Evolutionary conservation across 2,888 invertebrate genomes (phyloP), one percentile per base, ranked within the genome.

Genomic region (Antheraea yamamai): DNA sequence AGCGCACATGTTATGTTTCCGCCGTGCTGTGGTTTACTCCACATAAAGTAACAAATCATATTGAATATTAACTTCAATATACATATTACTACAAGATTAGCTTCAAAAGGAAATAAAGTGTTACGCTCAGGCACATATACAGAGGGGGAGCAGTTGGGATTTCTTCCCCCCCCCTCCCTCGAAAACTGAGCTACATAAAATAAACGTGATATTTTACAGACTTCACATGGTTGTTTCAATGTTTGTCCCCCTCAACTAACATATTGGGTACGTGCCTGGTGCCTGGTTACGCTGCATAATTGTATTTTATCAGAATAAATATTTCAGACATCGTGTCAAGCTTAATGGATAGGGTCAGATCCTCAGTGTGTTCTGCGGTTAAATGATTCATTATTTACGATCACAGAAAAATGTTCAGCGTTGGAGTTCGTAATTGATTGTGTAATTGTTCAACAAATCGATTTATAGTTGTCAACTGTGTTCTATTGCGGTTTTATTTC

Each of bases 341-440:
- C 16, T 12, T 66, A 66, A 30, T 66, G 26, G 26, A 66, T 66
- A 66, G 64, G 26, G 64, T 66, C 64, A 16, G 30, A 4, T 14
- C 26, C 30, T 14, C 30, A 1, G 30, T 26, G 30, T 30, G 16
- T 6, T 16, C 64, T 4, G 14, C 64, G 64, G 64, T 26, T 26
- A 30, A 66, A 66, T 66, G 64, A 66, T 66, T 66, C 64, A 18
- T 66, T 66, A 66, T 30, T 66, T 66, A 66, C 30, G 64, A 66
- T 26, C 26, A 1, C 64, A 66, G 64, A 66, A 66, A 66, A 66
- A 30, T 66, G 64, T 66, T 66, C 64, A 66, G 16, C 26, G 26
- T 66, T 30, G 4, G 64, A 30, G 30, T 4, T 66, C 30, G 26
- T 66, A 66, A 66, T 66, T 66, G 14, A 64, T 64, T 26, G 64